Evolutionary conservation across 2,888 invertebrate genomes (phyloP).

Genomic region (Melinaea marsaeus): DNA sequence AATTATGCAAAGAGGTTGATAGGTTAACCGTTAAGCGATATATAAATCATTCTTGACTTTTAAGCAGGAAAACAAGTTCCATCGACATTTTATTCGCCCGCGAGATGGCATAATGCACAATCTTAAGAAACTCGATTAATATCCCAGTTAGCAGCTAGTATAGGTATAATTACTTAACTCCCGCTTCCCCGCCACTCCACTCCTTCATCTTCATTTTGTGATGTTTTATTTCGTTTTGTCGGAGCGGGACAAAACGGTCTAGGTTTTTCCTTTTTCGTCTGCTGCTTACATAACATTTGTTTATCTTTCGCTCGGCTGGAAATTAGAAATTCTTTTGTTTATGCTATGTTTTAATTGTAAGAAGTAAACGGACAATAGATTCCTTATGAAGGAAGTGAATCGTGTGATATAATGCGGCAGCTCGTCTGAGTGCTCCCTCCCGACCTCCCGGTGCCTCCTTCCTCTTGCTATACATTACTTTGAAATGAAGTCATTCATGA

Average conservation of each 20-base stretch:
- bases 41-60: conserved; percentile 10
- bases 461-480: conserved; percentile 3
- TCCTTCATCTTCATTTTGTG: conserved; percentile 23
- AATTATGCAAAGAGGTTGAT: too few species aligned
- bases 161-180: too few species aligned
- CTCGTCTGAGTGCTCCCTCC: conserved; percentile 10
- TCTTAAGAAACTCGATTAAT: too few species aligned
- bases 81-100: conserved; percentile 6
- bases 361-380: conserved; percentile 55
- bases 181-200: conserved; percentile 2
- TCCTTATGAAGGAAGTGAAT: conserved; percentile 31
- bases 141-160: too few species aligned
- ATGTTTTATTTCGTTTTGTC: conserved; percentile 37
- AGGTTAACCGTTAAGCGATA: too few species aligned
- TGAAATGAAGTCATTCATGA: conserved; percentile 7
- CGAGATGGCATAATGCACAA: too few species aligned
- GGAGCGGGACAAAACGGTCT: conserved; percentile 52
- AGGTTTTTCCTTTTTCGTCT: conserved; percentile 57
- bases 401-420: conserved; percentile 30
- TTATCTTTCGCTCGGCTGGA: conserved; percentile 61
- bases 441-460: conserved; percentile 9
- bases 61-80: background rate
- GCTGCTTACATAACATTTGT: conserved; percentile 61
- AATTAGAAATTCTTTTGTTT: conserved; percentile 73
- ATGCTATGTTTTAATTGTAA: conserved; percentile 62